These are phyloP conservation scores for Nasua narica DNA, from an alignment of 2,797 vertebrate species.

Conservation along the genomic window DNA sequence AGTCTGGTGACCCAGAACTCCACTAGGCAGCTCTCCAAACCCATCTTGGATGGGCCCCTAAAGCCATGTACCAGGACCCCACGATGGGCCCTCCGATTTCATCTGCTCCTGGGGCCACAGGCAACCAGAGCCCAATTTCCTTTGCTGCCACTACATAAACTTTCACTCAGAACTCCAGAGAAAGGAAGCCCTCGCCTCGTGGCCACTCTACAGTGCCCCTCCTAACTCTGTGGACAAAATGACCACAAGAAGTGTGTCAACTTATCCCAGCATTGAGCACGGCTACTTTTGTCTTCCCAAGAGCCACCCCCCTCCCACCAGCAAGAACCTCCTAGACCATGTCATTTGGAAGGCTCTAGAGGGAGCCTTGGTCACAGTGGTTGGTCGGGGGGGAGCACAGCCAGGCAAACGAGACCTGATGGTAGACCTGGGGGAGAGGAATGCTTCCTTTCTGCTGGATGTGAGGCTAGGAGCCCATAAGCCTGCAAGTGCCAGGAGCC, in stretches of 20 bases:
- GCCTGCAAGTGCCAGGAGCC: neutral
- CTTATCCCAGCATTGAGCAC: neutral
- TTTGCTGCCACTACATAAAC: no score
- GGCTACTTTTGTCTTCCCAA: neutral
- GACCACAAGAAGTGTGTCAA: neutral
- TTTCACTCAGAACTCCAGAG: neutral
- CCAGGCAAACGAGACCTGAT: neutral
- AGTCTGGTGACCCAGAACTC: conserved; percentile 2
- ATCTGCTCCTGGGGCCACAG: fast-evolving
- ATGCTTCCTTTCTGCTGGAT: neutral
- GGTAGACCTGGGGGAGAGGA: neutral
- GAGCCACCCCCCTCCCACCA: neutral
- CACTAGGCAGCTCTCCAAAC: neutral
- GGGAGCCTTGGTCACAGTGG: neutral
- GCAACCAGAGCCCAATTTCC: neutral
- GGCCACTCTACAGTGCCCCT: neutral
- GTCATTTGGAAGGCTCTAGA: neutral
- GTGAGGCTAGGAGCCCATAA: neutral
- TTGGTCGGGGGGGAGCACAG: neutral
- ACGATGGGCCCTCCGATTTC: fast-evolving
- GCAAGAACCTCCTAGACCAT: neutral
- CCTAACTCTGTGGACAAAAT: neutral
- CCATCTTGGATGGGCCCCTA: neutral
- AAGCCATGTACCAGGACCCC: neutral
- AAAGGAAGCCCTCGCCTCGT: neutral